Base-by-base conservation (phyloP, 2,888 invertebrate species). In the Agonopterix heracliana region DNA sequence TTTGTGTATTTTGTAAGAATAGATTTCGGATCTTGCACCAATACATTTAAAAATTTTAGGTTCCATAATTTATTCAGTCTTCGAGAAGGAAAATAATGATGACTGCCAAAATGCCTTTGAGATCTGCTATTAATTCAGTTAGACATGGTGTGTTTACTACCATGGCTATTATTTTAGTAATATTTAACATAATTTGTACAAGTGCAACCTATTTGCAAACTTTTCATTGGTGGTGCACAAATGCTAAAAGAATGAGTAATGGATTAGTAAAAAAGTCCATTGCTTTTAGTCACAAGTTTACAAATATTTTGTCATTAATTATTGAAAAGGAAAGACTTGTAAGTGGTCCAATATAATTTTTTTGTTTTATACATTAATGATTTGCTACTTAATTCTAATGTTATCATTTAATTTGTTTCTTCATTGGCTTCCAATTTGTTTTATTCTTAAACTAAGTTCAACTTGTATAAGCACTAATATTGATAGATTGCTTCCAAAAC, bases 401-500 rank as follows among this genome's bases (percentile, higher is more conserved):
- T 42, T 13, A 26, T 57, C 45, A 59, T 60, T 59, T 60, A 54
- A n/a, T 58, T 46, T 43, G 4, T n/a, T n/a, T 41, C 12, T 41
- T 41, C 10, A 41, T 12, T 41, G 73, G 75, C 82, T 83, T 81
- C 73, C 73, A 80, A 55, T 73, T 71, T 61, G 63, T 64, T 66
- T 63, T 66, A 66, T 66, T 66, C 66, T 55, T 68, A 66, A 44
- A 63, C 63, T 71, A 71, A 70, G 57, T 68, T 66, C 68, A 72
- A 61, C 59, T 59, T 49, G 53, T 71, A 67, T 64, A 68, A 81
- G 81, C 82, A 85, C 81, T 83, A 80, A 77, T 77, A 66, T 71
- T 57, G 9, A 69, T 84, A 83, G 72, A 72, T 80, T 78, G 85
- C 85, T 88, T 85, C 81, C 71, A 77, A 78, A 79, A 71, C 63